Percentiles rank a stretch among this genome's conserved stretches.
These are phyloP conservation scores for Pangasius krempfi DNA, from an alignment of 2,797 vertebrate genomes.

Conservation along the genomic window DNA sequence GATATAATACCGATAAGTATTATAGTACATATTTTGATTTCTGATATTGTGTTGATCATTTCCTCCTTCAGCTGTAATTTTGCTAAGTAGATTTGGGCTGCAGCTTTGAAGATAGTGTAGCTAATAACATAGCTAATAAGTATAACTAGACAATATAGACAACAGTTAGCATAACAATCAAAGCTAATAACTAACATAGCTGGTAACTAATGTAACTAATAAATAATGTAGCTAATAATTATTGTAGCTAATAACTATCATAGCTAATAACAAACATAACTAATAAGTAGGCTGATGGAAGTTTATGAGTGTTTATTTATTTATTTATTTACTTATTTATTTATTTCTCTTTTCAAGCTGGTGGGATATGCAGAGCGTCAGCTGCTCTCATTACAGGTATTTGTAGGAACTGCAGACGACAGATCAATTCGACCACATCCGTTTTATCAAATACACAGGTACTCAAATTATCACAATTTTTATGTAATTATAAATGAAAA, in stretches of 20 bases:
- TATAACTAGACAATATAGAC: too few species aligned
- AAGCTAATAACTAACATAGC: too few species aligned
- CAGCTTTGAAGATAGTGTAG: not conserved
- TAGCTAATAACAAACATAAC: not conserved
- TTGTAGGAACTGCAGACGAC: constrained; percentile 91
- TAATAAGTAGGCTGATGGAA: not conserved
- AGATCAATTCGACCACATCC: constrained; percentile 88
- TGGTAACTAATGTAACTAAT: too few species aligned
- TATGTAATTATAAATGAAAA: not conserved
- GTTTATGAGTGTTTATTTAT: not conserved
- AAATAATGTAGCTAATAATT: too few species aligned
- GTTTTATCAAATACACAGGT: constrained; percentile 93
- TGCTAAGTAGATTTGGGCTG: not conserved
- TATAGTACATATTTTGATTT: not conserved
- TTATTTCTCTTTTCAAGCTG: constrained; percentile 70
- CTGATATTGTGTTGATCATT: not conserved
- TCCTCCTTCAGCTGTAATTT: not conserved
- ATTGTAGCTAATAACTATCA: not conserved
- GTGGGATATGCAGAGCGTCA: constrained; percentile 86
- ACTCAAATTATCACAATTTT: not conserved
- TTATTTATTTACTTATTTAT: not conserved
- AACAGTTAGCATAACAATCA: too few species aligned
- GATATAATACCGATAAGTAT: not conserved
- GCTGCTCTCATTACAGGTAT: constrained; percentile 90
- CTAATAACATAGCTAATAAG: too few species aligned